Evolutionary conservation across 2,113 vertebrate genomes (phyloP).

Genomic region (Apodemus sylvaticus): DNA sequence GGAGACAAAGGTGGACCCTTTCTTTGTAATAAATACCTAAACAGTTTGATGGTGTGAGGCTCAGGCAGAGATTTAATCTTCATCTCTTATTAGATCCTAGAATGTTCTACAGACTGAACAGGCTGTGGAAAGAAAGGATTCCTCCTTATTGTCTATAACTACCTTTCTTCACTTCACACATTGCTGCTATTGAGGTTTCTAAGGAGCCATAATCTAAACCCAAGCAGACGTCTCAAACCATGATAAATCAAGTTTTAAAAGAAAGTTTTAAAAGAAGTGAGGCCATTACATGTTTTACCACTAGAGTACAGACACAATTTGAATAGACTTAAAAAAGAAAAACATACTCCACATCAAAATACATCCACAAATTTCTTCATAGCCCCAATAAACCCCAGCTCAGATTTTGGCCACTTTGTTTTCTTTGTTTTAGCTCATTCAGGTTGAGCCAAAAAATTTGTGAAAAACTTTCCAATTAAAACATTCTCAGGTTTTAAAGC

Average conservation of each 20-base stretch:
- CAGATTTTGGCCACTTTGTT: constrained; percentile 9
- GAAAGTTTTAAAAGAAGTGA: constrained; percentile 23
- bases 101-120: constrained; percentile 73
- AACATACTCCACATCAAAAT: constrained; percentile 21
- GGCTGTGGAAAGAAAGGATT: constrained; percentile 74
- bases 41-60: constrained; percentile 70
- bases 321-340: constrained; percentile 39
- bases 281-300: constrained; percentile 39
- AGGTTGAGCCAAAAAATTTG: background rate
- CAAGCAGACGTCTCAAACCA: constrained; percentile 60
- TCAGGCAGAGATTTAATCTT: constrained; percentile 75
- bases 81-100: constrained; percentile 76
- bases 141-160: constrained; percentile 67
- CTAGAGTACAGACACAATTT: constrained; percentile 56
- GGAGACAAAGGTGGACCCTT: constrained; percentile 43
- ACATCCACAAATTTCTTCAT: background rate
- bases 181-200: constrained; percentile 61
- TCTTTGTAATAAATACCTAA: constrained; percentile 75
- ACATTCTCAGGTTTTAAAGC: background rate
- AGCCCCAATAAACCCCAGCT: background rate
- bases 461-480: constrained; percentile 33
- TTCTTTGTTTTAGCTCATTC: constrained; percentile 29
- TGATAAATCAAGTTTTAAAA: constrained; percentile 27
- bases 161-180: constrained; percentile 60
- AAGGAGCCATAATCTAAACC: constrained; percentile 63